Percentiles rank a stretch among this genome's conserved stretches.
Evolutionary conservation across 1,140 invertebrate genomes (phyloP).

Genomic region (Ostrea denselamellosa): DNA sequence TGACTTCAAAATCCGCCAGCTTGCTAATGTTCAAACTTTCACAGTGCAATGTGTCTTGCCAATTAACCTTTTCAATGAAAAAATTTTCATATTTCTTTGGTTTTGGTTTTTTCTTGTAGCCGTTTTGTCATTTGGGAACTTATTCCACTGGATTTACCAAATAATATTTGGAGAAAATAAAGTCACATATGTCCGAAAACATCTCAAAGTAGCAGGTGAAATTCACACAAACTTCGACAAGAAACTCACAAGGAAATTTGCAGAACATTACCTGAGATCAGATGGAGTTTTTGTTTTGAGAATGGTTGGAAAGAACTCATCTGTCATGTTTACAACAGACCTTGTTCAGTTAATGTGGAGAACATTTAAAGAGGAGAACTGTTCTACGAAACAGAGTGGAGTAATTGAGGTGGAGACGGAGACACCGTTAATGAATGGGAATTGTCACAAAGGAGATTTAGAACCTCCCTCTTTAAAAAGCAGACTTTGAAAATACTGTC

Average conservation of each 20-base stretch:
- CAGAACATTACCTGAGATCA: conserved; percentile 70
- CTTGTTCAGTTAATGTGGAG: conserved; percentile 72
- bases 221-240: conserved; percentile 61
- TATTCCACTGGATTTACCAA: conserved; percentile 65
- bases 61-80: conserved; percentile 81
- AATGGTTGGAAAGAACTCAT: conserved; percentile 73
- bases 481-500: neutral
- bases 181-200: conserved; percentile 71
- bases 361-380: conserved; percentile 55
- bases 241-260: conserved; percentile 68
- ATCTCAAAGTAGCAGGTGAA: conserved; percentile 60
- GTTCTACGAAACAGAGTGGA: conserved; percentile 40
- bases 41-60: conserved; percentile 80
- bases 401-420: neutral
- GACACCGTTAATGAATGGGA: conserved; percentile 29
- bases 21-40: conserved; percentile 73
- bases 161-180: conserved; percentile 60
- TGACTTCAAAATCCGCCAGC: conserved; percentile 80
- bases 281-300: conserved; percentile 76
- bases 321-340: conserved; percentile 71
- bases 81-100: conserved; percentile 81
- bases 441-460: neutral
- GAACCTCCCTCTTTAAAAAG: conserved; percentile 5
- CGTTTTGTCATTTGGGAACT: conserved; percentile 69
- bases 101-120: conserved; percentile 80